Evolutionary conservation across 2,888 invertebrate genomes (phyloP).

Genomic region (Tipula unca): DNA sequence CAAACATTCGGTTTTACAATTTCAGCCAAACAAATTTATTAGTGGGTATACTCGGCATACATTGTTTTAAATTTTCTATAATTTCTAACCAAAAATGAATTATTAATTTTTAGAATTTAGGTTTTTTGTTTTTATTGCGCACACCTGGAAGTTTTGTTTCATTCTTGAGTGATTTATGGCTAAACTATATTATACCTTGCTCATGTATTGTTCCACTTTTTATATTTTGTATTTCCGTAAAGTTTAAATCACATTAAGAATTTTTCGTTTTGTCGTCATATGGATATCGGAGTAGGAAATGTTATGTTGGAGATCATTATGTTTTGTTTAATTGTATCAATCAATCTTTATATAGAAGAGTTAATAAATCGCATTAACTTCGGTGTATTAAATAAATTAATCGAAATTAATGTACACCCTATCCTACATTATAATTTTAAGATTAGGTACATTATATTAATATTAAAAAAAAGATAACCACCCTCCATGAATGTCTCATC

Average conservation of each 20-base stretch:
- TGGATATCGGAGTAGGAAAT: not conserved
- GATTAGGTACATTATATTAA: not conserved
- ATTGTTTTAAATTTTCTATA: not conserved
- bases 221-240: not conserved
- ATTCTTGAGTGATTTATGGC: not conserved
- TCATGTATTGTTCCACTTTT: not conserved
- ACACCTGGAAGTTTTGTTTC: not conserved
- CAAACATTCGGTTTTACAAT: not conserved
- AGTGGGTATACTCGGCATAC: not conserved
- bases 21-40: not conserved
- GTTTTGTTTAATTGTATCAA: not conserved
- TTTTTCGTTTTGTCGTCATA: not conserved
- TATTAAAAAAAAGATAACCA: not conserved
- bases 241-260: not conserved
- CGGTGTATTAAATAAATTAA: not conserved
- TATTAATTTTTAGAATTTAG: not conserved
- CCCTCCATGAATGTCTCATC: not conserved
- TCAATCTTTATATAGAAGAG: not conserved
- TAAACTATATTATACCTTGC: not conserved
- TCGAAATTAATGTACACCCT: not conserved
- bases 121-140: not conserved
- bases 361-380: not conserved
- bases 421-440: not conserved
- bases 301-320: not conserved
- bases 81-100: not conserved